phyloP scores from a whole-genome alignment of 2,113 vertebrate genomes.

The cattle (Bos taurus) region DNA sequence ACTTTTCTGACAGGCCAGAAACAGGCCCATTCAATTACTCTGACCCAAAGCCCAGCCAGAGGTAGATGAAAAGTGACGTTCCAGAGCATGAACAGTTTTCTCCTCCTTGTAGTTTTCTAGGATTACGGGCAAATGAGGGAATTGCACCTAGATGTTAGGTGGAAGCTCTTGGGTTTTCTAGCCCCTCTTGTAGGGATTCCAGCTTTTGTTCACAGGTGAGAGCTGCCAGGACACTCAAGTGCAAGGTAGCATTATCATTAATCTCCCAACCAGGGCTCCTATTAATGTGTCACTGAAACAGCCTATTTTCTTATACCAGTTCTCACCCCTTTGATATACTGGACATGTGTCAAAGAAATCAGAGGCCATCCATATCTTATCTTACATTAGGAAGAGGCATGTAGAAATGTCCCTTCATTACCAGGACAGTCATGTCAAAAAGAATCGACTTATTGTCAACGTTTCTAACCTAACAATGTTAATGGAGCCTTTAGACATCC shows the following conservation, averaged over 20 bases:
- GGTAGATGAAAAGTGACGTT: slow-evolving; percentile 57
- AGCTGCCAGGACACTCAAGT: slow-evolving; percentile 42
- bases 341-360: slow-evolving; percentile 80
- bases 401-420: slow-evolving; percentile 85
- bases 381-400: slow-evolving; percentile 79
- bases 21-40: background rate
- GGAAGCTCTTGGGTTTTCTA: slow-evolving; percentile 8
- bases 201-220: slow-evolving; percentile 54
- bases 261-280: slow-evolving; percentile 73
- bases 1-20: background rate
- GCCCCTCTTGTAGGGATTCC: slow-evolving; percentile 47
- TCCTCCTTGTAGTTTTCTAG: slow-evolving; percentile 54
- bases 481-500: slow-evolving; percentile 82
- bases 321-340: slow-evolving; percentile 71
- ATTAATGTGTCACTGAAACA: slow-evolving; percentile 77
- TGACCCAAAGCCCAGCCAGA: background rate
- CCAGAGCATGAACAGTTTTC: slow-evolving; percentile 40
- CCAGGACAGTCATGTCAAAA: slow-evolving; percentile 81
- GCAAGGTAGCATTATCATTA: slow-evolving; percentile 63
- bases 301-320: slow-evolving; percentile 73
- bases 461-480: slow-evolving; percentile 79
- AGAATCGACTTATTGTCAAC: slow-evolving; percentile 84
- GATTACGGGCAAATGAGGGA: slow-evolving; percentile 37
- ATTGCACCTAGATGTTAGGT: slow-evolving; percentile 44
- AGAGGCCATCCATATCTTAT: slow-evolving; percentile 80